Evolutionary conservation across 2,113 vertebrate genomes (phyloP).

Genomic region (Eulemur macaco): DNA sequence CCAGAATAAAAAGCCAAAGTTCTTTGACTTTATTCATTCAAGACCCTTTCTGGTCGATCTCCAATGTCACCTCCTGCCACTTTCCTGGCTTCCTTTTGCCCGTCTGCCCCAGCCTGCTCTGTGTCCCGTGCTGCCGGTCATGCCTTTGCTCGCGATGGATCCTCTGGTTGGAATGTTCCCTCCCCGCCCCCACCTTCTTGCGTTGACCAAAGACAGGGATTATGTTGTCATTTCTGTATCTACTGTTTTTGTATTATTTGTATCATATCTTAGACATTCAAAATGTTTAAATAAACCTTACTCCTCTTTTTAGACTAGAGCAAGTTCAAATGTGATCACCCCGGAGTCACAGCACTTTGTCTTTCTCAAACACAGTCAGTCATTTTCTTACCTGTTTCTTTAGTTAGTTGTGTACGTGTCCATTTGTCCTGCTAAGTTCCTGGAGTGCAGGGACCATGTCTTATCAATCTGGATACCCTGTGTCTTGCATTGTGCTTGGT

Average conservation of each 20-base stretch:
- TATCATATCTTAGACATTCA: neutral
- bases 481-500: neutral
- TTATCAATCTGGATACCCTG: neutral
- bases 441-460: neutral
- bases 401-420: neutral
- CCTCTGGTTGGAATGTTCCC: neutral
- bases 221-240: neutral
- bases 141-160: neutral
- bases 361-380: neutral
- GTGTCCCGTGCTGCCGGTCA: neutral
- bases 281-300: neutral
- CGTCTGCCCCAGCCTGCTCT: neutral
- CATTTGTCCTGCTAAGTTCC: neutral
- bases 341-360: neutral
- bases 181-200: neutral
- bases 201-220: neutral
- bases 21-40: neutral
- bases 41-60: neutral
- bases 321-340: neutral
- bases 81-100: neutral
- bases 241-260: neutral
- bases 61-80: neutral
- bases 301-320: neutral
- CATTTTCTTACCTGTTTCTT: neutral
- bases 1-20: neutral